Evolutionary conservation across 2,797 vertebrate species (phyloP).

Genomic region (Dromococcyx pavoninus): DNA sequence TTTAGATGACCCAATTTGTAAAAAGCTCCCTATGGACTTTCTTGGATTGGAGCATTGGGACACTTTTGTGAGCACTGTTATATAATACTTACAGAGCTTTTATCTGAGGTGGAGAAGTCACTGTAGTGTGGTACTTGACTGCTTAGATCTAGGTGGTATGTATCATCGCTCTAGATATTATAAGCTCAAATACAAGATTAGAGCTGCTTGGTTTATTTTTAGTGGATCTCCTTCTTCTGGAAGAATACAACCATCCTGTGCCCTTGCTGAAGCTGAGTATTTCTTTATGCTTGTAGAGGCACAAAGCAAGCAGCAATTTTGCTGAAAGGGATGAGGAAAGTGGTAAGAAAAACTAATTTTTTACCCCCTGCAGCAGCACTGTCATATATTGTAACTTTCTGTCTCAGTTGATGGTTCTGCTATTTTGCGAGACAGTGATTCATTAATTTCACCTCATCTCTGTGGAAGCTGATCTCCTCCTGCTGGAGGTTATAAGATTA

Average conservation of each 20-base stretch:
- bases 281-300: background rate
- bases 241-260: background rate
- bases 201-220: slow-evolving; percentile 7
- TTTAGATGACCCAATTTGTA: background rate
- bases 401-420: background rate
- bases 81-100: background rate
- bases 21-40: background rate
- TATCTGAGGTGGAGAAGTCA: background rate
- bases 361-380: background rate
- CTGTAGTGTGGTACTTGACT: background rate
- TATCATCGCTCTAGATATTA: background rate
- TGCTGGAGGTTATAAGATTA: background rate
- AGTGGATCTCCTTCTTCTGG: background rate
- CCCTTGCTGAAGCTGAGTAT: background rate
- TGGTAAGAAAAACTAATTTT: background rate
- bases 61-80: background rate
- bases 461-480: background rate
- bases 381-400: background rate
- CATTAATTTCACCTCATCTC: background rate
- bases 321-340: background rate
- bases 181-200: slow-evolving; percentile 2
- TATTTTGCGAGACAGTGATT: background rate
- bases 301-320: background rate
- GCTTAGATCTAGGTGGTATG: background rate
- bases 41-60: background rate